phyloP scores from a whole-genome alignment of 1,140 invertebrate genomes.

The Leptopilina boulardi region DNA sequence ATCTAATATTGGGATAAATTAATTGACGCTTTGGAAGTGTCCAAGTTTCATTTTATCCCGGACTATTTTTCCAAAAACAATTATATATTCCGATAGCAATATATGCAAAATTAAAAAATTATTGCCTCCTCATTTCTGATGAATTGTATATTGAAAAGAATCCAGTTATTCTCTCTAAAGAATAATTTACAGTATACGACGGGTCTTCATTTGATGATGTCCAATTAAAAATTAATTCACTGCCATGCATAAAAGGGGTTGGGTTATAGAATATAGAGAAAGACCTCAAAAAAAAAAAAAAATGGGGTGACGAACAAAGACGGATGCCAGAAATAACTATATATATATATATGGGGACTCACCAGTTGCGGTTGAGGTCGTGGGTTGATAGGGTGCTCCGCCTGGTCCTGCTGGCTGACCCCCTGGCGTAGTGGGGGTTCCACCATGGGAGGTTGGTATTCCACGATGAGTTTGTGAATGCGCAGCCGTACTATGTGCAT shows the following conservation, averaged over 20 bases:
- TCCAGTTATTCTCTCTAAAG: neutral
- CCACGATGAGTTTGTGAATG: slow-evolving; percentile 76
- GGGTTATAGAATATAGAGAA: neutral
- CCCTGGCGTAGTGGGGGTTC: slow-evolving; percentile 71
- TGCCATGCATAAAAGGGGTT: neutral
- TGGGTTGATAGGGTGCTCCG: slow-evolving; percentile 80
- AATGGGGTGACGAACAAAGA: slow-evolving; percentile 16
- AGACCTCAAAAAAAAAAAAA: neutral
- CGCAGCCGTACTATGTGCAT: slow-evolving; percentile 75
- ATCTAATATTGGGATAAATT: neutral
- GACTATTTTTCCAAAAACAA: no score
- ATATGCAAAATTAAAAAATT: no score
- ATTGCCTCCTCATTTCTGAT: no score
- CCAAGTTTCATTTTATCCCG: no score
- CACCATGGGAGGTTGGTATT: slow-evolving; percentile 71
- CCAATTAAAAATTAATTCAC: slow-evolving; percentile 20
- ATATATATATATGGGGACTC: slow-evolving; percentile 70
- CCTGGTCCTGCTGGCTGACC: slow-evolving; percentile 72
- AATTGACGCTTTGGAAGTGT: no score
- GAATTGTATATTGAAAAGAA: neutral
- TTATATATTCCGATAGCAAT: no score
- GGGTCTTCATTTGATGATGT: neutral
- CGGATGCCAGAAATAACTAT: slow-evolving; percentile 11
- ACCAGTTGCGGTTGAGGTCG: slow-evolving; percentile 79
- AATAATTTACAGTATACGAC: neutral